Percentiles rank a stretch among this genome's conserved stretches.
phyloP scores from a whole-genome alignment of 2,888 invertebrate genomes.

The Caenorhabditis imperialis region DNA sequence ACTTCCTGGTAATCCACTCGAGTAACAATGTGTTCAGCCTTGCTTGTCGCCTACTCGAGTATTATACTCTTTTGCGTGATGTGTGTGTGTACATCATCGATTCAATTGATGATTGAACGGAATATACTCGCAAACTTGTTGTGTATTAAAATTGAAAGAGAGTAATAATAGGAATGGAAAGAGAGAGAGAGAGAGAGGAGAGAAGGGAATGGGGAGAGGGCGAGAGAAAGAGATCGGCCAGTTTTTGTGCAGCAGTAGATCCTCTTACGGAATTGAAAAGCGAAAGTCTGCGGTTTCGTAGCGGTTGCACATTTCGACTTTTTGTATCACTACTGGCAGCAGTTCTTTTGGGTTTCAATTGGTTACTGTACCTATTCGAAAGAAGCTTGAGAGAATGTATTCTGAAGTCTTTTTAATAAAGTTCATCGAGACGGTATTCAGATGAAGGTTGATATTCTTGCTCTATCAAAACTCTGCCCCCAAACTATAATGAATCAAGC shows the following conservation, averaged over 20 bases:
- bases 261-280: constrained; percentile 41
- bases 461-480: too few species aligned
- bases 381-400: too few species aligned
- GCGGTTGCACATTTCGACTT: constrained; percentile 15
- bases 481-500: too few species aligned
- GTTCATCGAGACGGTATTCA: too few species aligned
- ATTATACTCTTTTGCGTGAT: constrained; percentile 19
- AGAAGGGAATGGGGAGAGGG: constrained; percentile 10
- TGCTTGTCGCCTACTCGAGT: constrained; percentile 14
- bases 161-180: constrained; percentile 6
- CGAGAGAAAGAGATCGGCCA: constrained; percentile 9
- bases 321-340: background rate
- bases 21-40: constrained; percentile 14
- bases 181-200: constrained; percentile 7
- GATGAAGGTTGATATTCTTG: too few species aligned
- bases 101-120: background rate
- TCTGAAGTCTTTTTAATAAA: too few species aligned
- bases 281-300: constrained; percentile 31
- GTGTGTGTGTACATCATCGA: constrained; percentile 28
- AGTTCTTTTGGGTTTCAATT: too few species aligned
- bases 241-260: constrained; percentile 49
- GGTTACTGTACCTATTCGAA: too few species aligned
- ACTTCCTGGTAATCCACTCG: constrained; percentile 37
- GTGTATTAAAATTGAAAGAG: constrained; percentile 43
- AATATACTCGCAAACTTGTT: constrained; percentile 48